Conservation (phyloP, 2,888 invertebrate species). For the Caenorhabditis sp. region DNA sequence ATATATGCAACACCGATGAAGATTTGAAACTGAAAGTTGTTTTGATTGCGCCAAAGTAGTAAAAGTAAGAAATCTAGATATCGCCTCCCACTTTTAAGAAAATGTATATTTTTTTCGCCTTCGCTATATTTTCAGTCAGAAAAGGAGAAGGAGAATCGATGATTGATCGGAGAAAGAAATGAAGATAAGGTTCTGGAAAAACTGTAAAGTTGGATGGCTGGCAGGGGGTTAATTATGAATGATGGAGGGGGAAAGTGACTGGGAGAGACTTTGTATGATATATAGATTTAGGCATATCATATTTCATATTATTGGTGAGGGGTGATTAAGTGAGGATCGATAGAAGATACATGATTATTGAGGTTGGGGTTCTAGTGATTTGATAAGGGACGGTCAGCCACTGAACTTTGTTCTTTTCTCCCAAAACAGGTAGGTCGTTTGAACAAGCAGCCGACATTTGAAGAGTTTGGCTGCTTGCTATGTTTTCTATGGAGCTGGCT, state of each 20-base stretch:
- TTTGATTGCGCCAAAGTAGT: constrained; percentile 31
- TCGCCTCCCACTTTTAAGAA: constrained; percentile 12
- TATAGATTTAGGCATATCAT: no score
- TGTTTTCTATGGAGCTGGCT: no score
- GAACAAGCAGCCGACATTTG: no score
- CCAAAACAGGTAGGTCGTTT: no score
- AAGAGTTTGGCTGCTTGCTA: no score
- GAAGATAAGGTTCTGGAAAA: constrained; percentile 1
- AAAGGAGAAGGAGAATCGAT: constrained; percentile 15
- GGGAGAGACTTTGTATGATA: no score
- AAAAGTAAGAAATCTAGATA: constrained; percentile 30
- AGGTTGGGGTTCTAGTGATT: no score
- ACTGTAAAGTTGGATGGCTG: neutral
- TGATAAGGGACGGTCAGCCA: no score
- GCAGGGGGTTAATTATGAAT: neutral
- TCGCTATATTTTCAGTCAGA: constrained; percentile 29
- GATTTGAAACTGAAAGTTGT: constrained; percentile 27
- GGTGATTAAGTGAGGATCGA: no score
- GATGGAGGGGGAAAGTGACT: neutral
- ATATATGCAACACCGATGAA: constrained; percentile 18
- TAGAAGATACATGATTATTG: no score
- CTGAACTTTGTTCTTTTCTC: no score
- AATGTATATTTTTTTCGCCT: constrained; percentile 38
- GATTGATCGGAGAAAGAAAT: constrained; percentile 6
- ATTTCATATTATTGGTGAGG: no score